phyloP scores from a whole-genome alignment of 1,140 invertebrate genomes.

The Schlechtendalia chinensis region DNA sequence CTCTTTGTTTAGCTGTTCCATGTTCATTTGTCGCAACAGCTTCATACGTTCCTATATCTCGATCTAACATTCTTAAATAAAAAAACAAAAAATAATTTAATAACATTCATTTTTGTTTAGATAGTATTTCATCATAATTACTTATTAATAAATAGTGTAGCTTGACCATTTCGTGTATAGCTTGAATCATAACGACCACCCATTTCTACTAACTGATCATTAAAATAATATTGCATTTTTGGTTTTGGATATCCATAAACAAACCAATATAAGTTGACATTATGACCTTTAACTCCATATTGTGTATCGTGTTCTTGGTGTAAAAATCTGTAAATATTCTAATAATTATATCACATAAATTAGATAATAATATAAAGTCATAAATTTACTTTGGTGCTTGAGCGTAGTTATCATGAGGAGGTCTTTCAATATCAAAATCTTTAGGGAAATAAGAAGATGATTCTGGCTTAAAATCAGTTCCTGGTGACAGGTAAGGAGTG shows the following conservation, averaged over 20 bases:
- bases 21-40: conserved; percentile 90
- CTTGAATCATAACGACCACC: conserved; percentile 79
- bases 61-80: conserved; percentile 72
- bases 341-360: background rate
- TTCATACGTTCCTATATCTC: conserved; percentile 90
- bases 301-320: conserved; percentile 79
- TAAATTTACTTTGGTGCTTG: conserved; percentile 65
- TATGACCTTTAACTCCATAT: conserved; percentile 85
- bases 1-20: conserved; percentile 80
- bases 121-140: conserved; percentile 55
- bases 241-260: conserved; percentile 92
- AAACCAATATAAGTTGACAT: conserved; percentile 84
- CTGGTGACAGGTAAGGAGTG: conserved; percentile 74
- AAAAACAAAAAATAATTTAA: background rate
- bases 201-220: conserved; percentile 76
- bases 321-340: conserved; percentile 64
- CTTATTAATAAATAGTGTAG: conserved; percentile 82
- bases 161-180: conserved; percentile 85
- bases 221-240: conserved; percentile 83
- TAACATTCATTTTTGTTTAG: background rate
- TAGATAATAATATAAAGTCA: background rate
- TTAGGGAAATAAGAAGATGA: conserved; percentile 86
- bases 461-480: conserved; percentile 81
- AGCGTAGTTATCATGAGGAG: conserved; percentile 76
- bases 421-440: conserved; percentile 84